Percentiles rank a stretch among this genome's conserved stretches.
phyloP scores from a whole-genome alignment of 2,797 vertebrate species.

The Vultur gryphus region DNA sequence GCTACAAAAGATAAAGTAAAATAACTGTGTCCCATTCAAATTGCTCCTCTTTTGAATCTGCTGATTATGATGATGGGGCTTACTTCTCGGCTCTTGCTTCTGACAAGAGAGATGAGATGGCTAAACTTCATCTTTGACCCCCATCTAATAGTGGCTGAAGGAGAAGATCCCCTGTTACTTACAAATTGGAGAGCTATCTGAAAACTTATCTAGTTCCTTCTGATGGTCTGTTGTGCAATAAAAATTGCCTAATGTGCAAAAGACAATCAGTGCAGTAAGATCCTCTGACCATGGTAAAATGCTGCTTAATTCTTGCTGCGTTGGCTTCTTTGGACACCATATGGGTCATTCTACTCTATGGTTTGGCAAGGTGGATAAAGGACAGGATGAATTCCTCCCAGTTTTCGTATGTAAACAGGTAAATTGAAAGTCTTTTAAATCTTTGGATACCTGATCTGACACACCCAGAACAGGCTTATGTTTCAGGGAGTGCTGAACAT shows the following conservation, averaged over 20 bases:
- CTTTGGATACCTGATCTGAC: background rate
- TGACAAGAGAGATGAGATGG: background rate
- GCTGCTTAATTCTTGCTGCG: background rate
- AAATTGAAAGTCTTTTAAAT: background rate
- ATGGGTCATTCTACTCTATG: background rate
- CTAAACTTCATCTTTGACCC: background rate
- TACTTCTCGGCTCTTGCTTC: background rate
- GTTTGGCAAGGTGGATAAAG: background rate
- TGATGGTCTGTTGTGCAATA: background rate
- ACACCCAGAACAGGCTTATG: background rate
- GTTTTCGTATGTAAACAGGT: background rate
- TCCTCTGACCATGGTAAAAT: background rate
- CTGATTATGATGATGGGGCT: background rate
- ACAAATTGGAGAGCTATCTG: background rate
- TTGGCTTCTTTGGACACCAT: background rate
- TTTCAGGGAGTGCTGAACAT: background rate
- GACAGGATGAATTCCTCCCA: background rate
- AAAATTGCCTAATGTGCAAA: background rate
- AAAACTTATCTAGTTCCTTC: background rate
- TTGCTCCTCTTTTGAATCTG: background rate
- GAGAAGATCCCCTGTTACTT: background rate
- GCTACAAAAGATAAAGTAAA: background rate
- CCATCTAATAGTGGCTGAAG: background rate
- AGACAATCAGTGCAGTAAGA: background rate
- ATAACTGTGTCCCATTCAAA: background rate